These are phyloP conservation scores for Pyrrhosoma nymphula DNA, from an alignment of 2,888 invertebrate species.

Conservation along the genomic window DNA sequence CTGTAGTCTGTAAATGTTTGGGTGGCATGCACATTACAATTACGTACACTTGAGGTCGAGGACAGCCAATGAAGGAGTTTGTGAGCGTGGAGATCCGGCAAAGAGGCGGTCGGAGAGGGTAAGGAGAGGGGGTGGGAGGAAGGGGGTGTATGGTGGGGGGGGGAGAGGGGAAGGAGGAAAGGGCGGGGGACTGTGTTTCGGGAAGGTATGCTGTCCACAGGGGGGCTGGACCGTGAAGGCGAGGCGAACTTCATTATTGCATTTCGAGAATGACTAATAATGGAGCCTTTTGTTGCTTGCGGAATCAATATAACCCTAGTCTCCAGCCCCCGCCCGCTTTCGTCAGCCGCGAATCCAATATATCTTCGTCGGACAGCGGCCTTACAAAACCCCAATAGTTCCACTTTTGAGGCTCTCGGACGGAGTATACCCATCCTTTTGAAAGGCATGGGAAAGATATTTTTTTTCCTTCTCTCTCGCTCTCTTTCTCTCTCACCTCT, in stretches of 20 bases:
- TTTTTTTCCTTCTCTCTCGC: not conserved
- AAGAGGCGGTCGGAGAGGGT: not conserved
- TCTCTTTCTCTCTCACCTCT: not conserved
- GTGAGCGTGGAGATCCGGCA: no score
- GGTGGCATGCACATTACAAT: no score
- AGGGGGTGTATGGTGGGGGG: not conserved
- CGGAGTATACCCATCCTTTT: constrained; percentile 17
- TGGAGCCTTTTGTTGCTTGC: constrained; percentile 58
- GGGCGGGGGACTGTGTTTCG: not conserved
- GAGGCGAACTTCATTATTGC: constrained; percentile 65
- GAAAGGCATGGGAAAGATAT: constrained; percentile 47
- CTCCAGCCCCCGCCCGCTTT: constrained; percentile 13
- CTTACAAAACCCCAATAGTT: constrained; percentile 20
- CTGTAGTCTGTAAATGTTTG: no score
- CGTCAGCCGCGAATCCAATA: constrained; percentile 52
- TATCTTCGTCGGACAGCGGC: constrained; percentile 65
- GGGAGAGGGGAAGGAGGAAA: not conserved
- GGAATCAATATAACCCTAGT: constrained; percentile 55
- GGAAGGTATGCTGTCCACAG: not conserved
- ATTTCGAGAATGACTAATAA: constrained; percentile 58
- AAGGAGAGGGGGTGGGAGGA: not conserved
- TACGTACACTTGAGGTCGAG: no score
- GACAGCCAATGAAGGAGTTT: no score
- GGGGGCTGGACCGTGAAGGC: constrained; percentile 60
- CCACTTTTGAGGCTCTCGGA: not conserved